phyloP scores from a whole-genome alignment of 30 jellyfish, hydroid and myxozoan genomes.

The Mastigias papua region DNA sequence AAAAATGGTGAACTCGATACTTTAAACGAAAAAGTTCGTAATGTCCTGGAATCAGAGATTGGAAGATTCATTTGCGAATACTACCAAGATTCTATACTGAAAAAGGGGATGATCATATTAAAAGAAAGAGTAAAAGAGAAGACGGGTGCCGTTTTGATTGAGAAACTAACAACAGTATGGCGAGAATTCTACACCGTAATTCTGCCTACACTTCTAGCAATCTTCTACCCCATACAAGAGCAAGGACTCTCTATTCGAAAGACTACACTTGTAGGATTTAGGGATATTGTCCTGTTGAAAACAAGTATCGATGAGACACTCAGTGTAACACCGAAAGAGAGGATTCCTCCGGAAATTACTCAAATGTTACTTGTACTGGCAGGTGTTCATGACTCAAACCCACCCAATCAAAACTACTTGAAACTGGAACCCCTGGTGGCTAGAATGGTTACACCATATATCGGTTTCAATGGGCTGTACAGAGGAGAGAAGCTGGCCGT shows the following conservation, averaged over 20 bases:
- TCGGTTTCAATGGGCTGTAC: conserved; percentile 88
- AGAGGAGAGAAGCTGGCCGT: conserved; percentile 61
- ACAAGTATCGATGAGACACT: conserved; percentile 85
- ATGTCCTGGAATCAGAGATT: conserved; percentile 80
- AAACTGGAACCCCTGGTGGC: conserved; percentile 86
- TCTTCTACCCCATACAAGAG: conserved; percentile 91
- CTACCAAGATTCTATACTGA: conserved; percentile 83
- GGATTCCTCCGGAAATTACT: conserved; percentile 72
- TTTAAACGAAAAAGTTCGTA: conserved; percentile 83
- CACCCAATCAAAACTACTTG: conserved; percentile 90
- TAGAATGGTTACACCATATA: conserved; percentile 81
- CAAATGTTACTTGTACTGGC: conserved; percentile 93
- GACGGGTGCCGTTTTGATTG: conserved; percentile 76
- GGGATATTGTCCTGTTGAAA: conserved; percentile 89
- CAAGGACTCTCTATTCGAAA: conserved; percentile 84
- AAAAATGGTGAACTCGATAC: conserved; percentile 80
- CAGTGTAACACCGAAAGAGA: conserved; percentile 63
- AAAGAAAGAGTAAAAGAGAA: conserved; percentile 86
- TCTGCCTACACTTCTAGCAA: conserved; percentile 86
- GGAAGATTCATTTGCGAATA: conserved; percentile 83
- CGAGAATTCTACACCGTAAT: conserved; percentile 79
- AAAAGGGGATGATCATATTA: conserved; percentile 90
- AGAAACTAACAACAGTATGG: conserved; percentile 85
- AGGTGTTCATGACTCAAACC: conserved; percentile 85
- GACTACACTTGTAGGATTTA: conserved; percentile 86